These are phyloP conservation scores for Campylorhamphus procurvoides DNA, from an alignment of 2,113 vertebrate genomes.

Conservation along the genomic window DNA sequence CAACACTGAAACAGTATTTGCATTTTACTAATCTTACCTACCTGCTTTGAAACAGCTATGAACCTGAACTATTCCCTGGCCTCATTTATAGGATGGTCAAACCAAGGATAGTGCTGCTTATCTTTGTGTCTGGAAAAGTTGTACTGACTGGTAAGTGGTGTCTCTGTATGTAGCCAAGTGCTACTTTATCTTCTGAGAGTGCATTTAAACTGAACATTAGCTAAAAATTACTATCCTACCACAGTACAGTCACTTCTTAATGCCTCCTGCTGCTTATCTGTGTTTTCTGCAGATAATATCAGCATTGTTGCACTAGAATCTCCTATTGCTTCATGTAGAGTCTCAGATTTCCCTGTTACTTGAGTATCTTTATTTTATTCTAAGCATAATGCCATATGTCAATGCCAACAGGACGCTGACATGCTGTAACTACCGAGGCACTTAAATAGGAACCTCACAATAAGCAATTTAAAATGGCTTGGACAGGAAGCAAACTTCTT, in stretches of 20 bases:
- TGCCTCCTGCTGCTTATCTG: background rate
- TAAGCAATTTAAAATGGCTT: conserved; percentile 14
- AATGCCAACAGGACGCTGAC: background rate
- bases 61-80: conserved; percentile 96
- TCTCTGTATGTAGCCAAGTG: background rate
- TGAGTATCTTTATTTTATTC: background rate
- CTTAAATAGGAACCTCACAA: background rate
- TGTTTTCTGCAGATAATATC: background rate
- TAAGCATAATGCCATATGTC: background rate
- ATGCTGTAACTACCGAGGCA: background rate
- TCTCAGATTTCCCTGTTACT: background rate
- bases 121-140: conserved; percentile 97
- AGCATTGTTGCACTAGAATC: background rate
- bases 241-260: background rate
- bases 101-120: conserved; percentile 93
- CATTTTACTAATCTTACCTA: background rate
- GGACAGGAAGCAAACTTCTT: conserved; percentile 42
- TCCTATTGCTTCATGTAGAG: background rate
- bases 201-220: background rate
- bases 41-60: conserved; percentile 82
- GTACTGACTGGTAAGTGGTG: conserved; percentile 88
- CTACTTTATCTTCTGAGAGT: background rate
- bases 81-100: conserved; percentile 98
- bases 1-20: background rate
- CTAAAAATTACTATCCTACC: background rate